phyloP scores from a whole-genome alignment of 2,797 vertebrate genomes.

The Thalassophryne amazonica region DNA sequence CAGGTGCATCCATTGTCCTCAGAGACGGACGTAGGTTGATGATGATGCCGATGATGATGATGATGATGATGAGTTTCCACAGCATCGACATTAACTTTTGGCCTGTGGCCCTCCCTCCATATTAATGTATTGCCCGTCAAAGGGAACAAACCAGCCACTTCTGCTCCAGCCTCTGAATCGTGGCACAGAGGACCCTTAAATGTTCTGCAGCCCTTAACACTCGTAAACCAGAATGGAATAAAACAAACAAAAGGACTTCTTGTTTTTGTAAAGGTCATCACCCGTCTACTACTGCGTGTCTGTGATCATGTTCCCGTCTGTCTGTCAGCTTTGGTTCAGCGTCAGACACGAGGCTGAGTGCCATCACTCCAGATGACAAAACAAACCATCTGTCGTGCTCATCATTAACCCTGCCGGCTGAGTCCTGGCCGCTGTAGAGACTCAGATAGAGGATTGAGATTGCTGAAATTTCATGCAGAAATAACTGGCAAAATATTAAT shows the following conservation, averaged over 20 bases:
- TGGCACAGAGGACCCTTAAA: no score
- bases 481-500: conserved; percentile 31
- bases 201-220: no score
- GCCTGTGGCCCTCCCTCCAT: no score
- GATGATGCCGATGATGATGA: no score
- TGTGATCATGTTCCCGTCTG: conserved; percentile 3
- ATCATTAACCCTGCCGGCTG: conserved; percentile 61
- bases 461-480: conserved; percentile 29
- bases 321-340: conserved; percentile 27
- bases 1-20: no score
- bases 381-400: conserved; percentile 56
- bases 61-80: no score
- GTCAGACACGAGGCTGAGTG: conserved; percentile 41
- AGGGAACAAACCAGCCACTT: no score
- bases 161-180: no score
- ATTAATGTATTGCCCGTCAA: no score
- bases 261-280: conserved; percentile 17
- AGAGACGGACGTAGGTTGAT: no score
- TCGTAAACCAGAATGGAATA: neutral
- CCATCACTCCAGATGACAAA: conserved; percentile 58
- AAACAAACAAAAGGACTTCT: neutral
- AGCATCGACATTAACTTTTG: no score
- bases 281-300: conserved; percentile 4
- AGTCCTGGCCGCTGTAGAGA: conserved; percentile 31
- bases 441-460: conserved; percentile 30